A percentile compares a stretch with the other conserved stretches of the same genome.
Conservation (phyloP, 2,797 vertebrate species). For the Falco berigora region DNA sequence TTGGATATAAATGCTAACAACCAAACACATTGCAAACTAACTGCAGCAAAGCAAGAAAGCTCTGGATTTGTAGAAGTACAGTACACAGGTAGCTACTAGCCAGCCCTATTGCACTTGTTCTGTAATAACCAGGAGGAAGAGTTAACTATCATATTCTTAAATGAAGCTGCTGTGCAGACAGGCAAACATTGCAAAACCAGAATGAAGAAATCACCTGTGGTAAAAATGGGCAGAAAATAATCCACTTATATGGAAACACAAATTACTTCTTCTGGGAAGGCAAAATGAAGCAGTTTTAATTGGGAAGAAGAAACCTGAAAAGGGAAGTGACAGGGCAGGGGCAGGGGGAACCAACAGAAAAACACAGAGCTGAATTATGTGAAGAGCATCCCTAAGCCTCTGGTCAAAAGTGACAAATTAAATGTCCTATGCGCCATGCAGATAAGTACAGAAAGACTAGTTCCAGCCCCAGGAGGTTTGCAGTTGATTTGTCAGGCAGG, state of each 20-base stretch:
- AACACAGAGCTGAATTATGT: background rate
- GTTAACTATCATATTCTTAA: background rate
- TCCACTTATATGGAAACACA: background rate
- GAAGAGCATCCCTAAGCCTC: background rate
- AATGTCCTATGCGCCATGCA: background rate
- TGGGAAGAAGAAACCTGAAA: background rate
- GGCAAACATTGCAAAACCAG: background rate
- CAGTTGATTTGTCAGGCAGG: background rate
- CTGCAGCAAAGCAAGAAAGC: background rate
- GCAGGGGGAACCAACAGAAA: background rate
- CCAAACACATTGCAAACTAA: background rate
- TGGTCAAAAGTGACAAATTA: background rate
- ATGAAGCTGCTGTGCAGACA: background rate
- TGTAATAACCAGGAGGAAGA: background rate
- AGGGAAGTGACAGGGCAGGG: background rate
- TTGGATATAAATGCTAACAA: background rate
- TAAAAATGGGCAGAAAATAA: background rate
- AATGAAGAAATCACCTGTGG: background rate
- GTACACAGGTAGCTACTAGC: background rate
- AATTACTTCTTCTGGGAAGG: background rate
- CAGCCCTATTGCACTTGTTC: background rate
- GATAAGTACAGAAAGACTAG: background rate
- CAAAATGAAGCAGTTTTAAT: background rate
- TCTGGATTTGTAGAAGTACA: background rate
- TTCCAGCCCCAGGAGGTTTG: background rate